These are phyloP conservation scores for Nerophis lumbriciformis DNA, from an alignment of 2,113 vertebrate species.

Conservation along the genomic window DNA sequence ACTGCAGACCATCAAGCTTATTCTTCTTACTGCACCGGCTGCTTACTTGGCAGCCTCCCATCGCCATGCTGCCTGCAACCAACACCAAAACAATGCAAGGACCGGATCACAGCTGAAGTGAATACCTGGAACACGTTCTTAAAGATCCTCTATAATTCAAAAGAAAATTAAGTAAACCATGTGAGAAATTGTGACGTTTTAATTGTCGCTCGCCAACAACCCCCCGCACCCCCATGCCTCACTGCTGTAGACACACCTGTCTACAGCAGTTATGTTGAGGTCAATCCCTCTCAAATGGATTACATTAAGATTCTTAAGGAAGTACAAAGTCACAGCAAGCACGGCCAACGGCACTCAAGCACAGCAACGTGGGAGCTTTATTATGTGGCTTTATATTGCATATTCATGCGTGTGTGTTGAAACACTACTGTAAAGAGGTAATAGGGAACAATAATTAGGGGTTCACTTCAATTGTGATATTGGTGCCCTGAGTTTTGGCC, in stretches of 20 bases:
- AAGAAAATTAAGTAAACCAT: not conserved
- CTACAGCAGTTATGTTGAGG: constrained; percentile 44
- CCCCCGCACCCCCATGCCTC: no score
- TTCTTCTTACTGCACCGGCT: constrained; percentile 45
- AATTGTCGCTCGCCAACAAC: not conserved
- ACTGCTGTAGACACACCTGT: not conserved
- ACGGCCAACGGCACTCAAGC: constrained; percentile 7
- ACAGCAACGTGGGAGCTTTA: no score
- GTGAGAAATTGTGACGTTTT: no score
- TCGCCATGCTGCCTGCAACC: constrained; percentile 13
- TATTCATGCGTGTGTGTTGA: no score
- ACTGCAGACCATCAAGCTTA: constrained; percentile 25
- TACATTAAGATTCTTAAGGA: constrained; percentile 65
- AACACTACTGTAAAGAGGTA: not conserved
- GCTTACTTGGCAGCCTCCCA: constrained; percentile 46
- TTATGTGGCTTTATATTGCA: not conserved
- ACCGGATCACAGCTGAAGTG: not conserved
- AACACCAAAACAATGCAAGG: not conserved
- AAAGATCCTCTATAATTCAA: not conserved
- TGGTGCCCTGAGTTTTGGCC: no score
- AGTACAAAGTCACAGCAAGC: constrained; percentile 47
- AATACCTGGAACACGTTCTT: not conserved
- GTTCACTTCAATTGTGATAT: no score
- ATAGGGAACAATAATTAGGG: not conserved
- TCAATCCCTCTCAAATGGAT: constrained; percentile 62